These are phyloP conservation scores for Nesometra sesokonis DNA, from an alignment of 35 echinoderm and acorn worm species.

Conservation along the genomic window DNA sequence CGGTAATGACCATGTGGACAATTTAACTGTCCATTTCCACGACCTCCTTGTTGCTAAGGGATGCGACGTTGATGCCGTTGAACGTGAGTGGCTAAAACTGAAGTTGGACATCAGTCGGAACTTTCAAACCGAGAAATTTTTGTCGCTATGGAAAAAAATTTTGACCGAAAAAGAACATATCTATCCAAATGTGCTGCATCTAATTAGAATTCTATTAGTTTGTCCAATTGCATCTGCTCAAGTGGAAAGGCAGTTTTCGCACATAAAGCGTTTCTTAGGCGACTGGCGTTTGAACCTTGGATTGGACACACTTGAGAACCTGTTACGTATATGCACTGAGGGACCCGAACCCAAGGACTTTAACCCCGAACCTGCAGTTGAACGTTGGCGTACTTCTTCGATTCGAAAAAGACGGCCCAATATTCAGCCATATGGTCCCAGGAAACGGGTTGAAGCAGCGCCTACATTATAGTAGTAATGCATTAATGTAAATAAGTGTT, in stretches of 20 bases:
- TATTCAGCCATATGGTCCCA: too few species aligned
- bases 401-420: too few species aligned
- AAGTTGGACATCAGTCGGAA: conserved; percentile 19
- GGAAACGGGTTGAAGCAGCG: too few species aligned
- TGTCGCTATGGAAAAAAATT: conserved; percentile 23
- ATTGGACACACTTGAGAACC: conserved; percentile 19
- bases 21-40: conserved; percentile 6
- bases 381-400: conserved; percentile 7
- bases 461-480: too few species aligned
- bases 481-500: too few species aligned
- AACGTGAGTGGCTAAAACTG: conserved; percentile 1
- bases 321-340: conserved; percentile 27
- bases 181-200: conserved; percentile 22
- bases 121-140: background rate
- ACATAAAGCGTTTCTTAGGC: conserved; percentile 21
- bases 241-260: conserved; percentile 36
- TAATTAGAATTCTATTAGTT: conserved; percentile 26
- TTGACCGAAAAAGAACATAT: background rate
- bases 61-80: background rate
- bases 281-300: conserved; percentile 42
- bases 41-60: background rate
- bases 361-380: conserved; percentile 12
- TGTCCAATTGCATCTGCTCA: conserved; percentile 28
- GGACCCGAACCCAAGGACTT: conserved; percentile 18
- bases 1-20: conserved; percentile 14